Evolutionary conservation across 2,888 invertebrate genomes (phyloP).

Genomic region (Ophonus ardosiacus): DNA sequence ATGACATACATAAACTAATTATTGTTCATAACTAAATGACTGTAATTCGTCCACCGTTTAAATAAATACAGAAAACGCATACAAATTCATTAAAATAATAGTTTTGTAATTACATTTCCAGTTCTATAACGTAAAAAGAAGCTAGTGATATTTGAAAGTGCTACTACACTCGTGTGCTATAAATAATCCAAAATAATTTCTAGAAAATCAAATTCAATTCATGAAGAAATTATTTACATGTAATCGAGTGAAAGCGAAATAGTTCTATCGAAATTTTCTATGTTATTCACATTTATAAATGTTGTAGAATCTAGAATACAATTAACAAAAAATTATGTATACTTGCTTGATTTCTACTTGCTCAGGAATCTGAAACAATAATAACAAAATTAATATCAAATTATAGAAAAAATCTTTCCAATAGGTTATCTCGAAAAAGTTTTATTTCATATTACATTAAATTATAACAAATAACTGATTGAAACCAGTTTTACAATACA

Average conservation of each 20-base stretch:
- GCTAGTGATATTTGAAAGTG: neutral
- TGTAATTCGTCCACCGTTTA: neutral
- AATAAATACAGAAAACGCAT: neutral
- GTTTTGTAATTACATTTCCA: neutral
- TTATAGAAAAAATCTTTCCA: neutral
- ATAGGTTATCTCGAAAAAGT: neutral
- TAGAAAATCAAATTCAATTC: neutral
- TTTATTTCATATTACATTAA: neutral
- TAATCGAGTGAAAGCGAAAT: constrained; percentile 16
- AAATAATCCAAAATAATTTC: constrained; percentile 5
- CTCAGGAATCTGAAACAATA: constrained; percentile 14
- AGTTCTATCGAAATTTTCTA: constrained; percentile 3
- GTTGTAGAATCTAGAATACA: constrained; percentile 5
- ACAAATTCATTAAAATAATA: constrained; percentile 1
- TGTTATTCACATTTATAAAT: constrained; percentile 28
- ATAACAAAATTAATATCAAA: neutral
- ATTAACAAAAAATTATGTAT: neutral
- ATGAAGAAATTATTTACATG: constrained; percentile 27
- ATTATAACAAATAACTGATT: neutral
- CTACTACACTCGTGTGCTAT: constrained; percentile 1
- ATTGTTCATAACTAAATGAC: neutral
- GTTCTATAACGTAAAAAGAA: neutral
- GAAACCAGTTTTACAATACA: too few relatives aligned
- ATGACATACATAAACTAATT: neutral
- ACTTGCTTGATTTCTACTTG: neutral